Evolutionary conservation across 2,888 invertebrate species (phyloP).

Genomic region (Rhogogaster chlorosoma): DNA sequence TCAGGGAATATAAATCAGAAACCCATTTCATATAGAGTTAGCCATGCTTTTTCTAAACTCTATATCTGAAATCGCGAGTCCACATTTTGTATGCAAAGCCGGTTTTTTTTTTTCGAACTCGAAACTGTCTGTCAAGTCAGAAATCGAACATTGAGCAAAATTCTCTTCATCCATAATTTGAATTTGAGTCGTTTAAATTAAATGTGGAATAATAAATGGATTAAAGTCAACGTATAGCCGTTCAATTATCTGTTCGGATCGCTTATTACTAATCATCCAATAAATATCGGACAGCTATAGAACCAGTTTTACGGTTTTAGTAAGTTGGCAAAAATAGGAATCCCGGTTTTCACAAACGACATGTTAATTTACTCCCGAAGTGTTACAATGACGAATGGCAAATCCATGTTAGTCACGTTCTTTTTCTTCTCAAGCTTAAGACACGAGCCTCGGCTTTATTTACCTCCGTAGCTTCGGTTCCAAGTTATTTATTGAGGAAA

Average conservation of each 20-base stretch:
- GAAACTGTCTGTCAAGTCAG: background rate
- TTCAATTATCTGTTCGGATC: constrained; percentile 6
- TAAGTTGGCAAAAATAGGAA: background rate
- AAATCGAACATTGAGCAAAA: background rate
- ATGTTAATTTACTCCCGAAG: background rate
- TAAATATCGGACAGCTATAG: background rate
- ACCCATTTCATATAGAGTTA: background rate
- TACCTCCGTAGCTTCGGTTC: background rate
- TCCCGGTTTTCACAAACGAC: background rate
- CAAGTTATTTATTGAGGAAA: background rate
- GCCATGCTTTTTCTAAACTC: background rate
- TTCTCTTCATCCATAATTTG: background rate
- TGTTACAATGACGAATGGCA: constrained; percentile 25
- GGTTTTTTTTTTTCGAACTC: background rate
- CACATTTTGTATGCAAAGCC: background rate
- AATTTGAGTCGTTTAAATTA: background rate
- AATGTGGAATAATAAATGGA: background rate
- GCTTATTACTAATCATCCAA: background rate
- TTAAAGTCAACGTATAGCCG: background rate
- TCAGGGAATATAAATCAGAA: background rate
- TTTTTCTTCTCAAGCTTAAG: background rate
- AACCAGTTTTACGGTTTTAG: background rate
- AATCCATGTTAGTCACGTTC: background rate
- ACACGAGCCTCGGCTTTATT: constrained; percentile 4
- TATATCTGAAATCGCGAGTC: background rate